Evolutionary conservation across 2,888 invertebrate species (phyloP), one percentile per base, ranked within the genome.

Genomic region (Vandiemenella viatica): DNA sequence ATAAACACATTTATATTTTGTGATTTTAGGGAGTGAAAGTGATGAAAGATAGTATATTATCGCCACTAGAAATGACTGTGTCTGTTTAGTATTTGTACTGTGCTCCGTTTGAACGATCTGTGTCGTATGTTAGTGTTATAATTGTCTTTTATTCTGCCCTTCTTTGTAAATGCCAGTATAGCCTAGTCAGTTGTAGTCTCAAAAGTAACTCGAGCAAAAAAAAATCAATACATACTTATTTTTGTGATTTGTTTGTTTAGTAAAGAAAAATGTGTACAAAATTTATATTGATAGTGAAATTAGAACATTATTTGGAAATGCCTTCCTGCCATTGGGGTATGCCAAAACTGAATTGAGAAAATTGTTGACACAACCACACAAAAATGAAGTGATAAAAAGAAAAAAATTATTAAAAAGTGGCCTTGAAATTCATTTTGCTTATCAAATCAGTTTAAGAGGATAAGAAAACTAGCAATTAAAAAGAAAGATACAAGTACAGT

Each of bases 251-350:
- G 46, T 53, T 53, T 67, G 65, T 69, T 69, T 67, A 66, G 65
- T 62, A 59, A 60, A 67, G 67, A 65, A 62, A 63, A 62, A 68
- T 42, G 67, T 70, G 69, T 70, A 69, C 69, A 69, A 70, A 68
- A 69, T 68, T 69, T 68, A 68, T 67, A 67, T 67, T 48, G 46
- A 54, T 56, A 57, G 52, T 50, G 53, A 54, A 55, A 52, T 57
- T 53, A 53, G 50, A 59, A 62, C 65, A 66, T 67, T 65, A 66
- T 68, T 67, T 67, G 68, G 65, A 64, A 59, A 61, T 74, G 75
- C 75, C 75, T 76, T 75, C 74, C 75, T 74, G 75, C 74, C 75
- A 72, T 67, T 67, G 69, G 74, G 75, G 75, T 74, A 69, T 73
- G 71, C 74, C 73, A 68, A 67, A 65, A 65, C 65, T 65, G 67